phyloP scores from a whole-genome alignment of 2,888 invertebrate genomes.

The Amaurobius ferox region DNA sequence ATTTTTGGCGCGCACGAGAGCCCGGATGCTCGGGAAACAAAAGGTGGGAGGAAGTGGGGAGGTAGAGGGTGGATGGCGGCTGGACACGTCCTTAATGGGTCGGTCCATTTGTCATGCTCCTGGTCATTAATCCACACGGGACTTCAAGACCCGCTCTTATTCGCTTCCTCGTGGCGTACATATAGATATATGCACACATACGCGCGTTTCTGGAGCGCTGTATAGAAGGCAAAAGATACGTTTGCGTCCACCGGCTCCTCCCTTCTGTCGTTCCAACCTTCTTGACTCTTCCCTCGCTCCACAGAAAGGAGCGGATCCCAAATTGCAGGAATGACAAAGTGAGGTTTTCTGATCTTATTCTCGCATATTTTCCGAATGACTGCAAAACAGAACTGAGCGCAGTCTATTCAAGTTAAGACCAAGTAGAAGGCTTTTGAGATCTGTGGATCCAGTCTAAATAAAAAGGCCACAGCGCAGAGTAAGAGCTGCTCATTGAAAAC shows the following conservation, averaged over 20 bases:
- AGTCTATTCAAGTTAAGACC: too few species aligned
- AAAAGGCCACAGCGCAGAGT: too few species aligned
- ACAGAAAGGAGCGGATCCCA: constrained; percentile 40
- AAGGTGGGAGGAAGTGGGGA: constrained; percentile 11
- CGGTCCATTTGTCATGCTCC: constrained; percentile 68
- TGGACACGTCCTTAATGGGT: constrained; percentile 71
- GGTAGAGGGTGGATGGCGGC: constrained; percentile 28
- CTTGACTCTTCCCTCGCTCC: not conserved
- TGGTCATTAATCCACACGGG: constrained; percentile 65
- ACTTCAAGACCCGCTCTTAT: constrained; percentile 47
- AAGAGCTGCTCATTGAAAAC: too few species aligned
- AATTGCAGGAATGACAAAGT: constrained; percentile 31
- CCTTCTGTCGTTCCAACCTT: not conserved
- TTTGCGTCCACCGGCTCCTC: not conserved
- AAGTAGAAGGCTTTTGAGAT: too few species aligned
- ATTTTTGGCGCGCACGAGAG: constrained; percentile 22
- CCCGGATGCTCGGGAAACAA: constrained; percentile 50
- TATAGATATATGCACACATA: not conserved
- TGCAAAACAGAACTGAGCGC: too few species aligned
- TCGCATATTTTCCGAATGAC: not conserved
- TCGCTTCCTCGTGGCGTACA: constrained; percentile 1
- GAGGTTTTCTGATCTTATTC: not conserved
- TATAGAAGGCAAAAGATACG: not conserved
- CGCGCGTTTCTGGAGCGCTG: not conserved
- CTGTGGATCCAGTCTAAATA: too few species aligned